These are phyloP conservation scores for Andrena praecox DNA, from an alignment of 2,888 invertebrate genomes.

Conservation along the genomic window DNA sequence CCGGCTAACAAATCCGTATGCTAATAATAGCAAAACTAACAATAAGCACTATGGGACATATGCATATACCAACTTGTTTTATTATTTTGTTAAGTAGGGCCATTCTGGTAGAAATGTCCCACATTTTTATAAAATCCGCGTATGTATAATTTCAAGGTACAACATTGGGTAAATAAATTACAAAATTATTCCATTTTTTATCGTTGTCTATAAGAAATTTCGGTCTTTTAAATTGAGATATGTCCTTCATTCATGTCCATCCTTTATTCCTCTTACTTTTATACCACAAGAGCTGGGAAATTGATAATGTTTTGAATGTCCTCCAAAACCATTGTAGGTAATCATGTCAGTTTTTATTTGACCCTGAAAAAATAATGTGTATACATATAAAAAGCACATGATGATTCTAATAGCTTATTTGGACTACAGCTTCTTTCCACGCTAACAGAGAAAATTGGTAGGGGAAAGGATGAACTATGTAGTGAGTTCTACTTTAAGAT, in stretches of 20 bases:
- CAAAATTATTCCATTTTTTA: constrained; percentile 49
- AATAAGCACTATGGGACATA: no score
- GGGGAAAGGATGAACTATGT: no score
- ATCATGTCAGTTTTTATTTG: constrained; percentile 9
- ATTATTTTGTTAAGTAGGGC: no score
- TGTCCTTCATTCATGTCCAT: not conserved
- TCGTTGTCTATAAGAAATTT: constrained; percentile 53
- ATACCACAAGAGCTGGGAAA: constrained; percentile 60
- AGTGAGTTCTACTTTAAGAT: no score
- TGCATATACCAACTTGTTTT: no score
- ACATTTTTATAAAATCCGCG: no score
- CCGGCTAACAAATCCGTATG: no score
- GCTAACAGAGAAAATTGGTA: not conserved
- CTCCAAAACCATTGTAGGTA: constrained; percentile 71
- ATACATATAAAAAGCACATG: constrained; percentile 2
- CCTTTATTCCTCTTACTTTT: constrained; percentile 39
- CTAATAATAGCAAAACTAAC: no score
- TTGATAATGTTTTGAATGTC: constrained; percentile 70
- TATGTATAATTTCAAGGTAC: no score
- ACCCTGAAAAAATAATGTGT: constrained; percentile 44
- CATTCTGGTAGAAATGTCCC: no score
- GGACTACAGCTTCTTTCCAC: no score
- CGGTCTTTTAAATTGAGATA: constrained; percentile 23
- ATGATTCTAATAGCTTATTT: no score
- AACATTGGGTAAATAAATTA: not conserved